Percentiles rank a stretch among this genome's conserved stretches.
These are phyloP conservation scores for Sprattus sprattus DNA, from an alignment of 2,113 vertebrate species.

Conservation along the genomic window DNA sequence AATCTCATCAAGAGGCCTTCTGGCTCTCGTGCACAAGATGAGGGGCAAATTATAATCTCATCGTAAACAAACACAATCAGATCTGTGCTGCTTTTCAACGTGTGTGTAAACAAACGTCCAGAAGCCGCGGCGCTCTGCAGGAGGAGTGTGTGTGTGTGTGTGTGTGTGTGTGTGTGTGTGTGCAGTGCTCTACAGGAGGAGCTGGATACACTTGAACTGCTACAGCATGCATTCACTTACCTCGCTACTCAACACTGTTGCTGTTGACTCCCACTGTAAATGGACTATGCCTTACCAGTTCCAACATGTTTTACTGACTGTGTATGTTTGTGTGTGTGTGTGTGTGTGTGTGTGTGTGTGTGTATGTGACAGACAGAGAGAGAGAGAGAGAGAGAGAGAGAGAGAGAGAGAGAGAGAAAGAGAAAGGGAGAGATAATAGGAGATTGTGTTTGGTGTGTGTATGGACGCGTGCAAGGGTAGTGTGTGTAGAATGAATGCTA, in stretches of 20 bases:
- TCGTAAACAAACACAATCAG: conserved; percentile 9
- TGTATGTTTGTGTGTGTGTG: too few relatives aligned
- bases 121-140: not conserved
- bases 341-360: too few relatives aligned
- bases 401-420: not conserved
- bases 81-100: not conserved
- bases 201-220: not conserved
- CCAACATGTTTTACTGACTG: too few relatives aligned
- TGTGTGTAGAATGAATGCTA: not conserved
- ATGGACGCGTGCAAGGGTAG: not conserved
- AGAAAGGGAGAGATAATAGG: not conserved
- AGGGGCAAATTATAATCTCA: not conserved
- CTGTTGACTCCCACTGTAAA: not conserved
- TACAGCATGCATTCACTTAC: not conserved
- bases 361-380: not conserved
- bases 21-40: not conserved
- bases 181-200: not conserved
- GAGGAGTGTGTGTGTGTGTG: too few relatives aligned
- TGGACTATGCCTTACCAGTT: not conserved
- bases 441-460: not conserved
- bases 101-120: not conserved
- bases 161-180: too few relatives aligned
- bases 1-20: not conserved
- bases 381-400: not conserved
- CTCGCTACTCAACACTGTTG: not conserved